Evolutionary conservation across 2,797 vertebrate genomes (phyloP).

Genomic region (Acanthiza pusilla): DNA sequence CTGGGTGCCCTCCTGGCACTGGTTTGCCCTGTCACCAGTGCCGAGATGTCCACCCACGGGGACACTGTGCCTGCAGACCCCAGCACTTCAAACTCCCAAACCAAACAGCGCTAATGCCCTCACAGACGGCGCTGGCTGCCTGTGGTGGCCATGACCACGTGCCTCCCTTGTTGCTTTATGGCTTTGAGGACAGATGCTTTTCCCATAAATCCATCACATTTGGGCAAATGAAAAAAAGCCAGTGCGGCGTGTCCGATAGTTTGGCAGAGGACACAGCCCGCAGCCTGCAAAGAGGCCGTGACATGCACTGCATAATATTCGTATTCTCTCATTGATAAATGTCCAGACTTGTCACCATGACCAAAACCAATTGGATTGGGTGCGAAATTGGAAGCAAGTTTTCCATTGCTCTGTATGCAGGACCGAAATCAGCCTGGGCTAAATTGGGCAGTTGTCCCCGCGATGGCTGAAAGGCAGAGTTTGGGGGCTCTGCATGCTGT

Average conservation of each 20-base stretch:
- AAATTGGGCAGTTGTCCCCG: neutral
- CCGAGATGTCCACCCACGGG: neutral
- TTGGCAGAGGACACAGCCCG: neutral
- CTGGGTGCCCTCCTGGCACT: neutral
- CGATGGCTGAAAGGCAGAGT: neutral
- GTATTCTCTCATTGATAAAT: neutral
- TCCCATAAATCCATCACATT: neutral
- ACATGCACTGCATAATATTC: neutral
- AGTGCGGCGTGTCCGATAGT: neutral
- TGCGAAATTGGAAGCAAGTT: neutral
- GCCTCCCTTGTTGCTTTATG: constrained; percentile 59
- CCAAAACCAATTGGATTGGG: constrained; percentile 12
- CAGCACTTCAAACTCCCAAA: rapidly evolving
- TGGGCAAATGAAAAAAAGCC: neutral
- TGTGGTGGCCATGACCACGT: neutral
- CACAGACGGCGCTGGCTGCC: neutral
- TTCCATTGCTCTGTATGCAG: neutral
- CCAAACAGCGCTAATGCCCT: neutral
- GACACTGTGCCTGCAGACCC: neutral
- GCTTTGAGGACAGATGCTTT: constrained; percentile 63
- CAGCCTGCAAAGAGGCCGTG: constrained; percentile 11
- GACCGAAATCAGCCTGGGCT: neutral
- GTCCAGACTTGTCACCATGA: constrained; percentile 3
- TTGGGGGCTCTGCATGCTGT: constrained; percentile 69
- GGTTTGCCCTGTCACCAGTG: neutral